Percentiles rank a stretch among this genome's conserved stretches.
Evolutionary conservation across 2,797 vertebrate species (phyloP).

Genomic region (Hylomyscus alleni): DNA sequence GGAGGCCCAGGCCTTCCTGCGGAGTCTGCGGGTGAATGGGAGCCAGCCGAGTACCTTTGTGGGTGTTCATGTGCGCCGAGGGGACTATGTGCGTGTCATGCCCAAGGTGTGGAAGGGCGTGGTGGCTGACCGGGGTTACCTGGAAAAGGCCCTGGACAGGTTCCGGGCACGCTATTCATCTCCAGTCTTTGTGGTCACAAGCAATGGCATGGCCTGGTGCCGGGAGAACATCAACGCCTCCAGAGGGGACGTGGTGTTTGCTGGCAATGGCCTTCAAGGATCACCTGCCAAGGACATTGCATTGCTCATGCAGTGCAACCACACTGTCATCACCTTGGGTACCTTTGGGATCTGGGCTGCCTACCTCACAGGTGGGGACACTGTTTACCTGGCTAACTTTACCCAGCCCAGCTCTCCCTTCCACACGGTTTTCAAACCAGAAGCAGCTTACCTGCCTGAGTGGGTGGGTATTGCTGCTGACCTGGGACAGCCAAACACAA

Average conservation of each 20-base stretch:
- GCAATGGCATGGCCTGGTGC: conserved; percentile 87
- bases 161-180: conserved; percentile 81
- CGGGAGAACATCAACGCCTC: conserved; percentile 80
- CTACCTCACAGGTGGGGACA: conserved; percentile 83
- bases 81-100: conserved; percentile 86
- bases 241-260: conserved; percentile 82
- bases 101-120: conserved; percentile 85
- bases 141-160: conserved; percentile 83
- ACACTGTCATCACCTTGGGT: conserved; percentile 87
- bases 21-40: conserved; percentile 29
- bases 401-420: conserved; percentile 83
- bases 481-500: neutral
- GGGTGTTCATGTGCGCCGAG: conserved; percentile 86
- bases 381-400: conserved; percentile 86
- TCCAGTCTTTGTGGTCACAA: conserved; percentile 85
- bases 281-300: conserved; percentile 83
- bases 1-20: conserved; percentile 79
- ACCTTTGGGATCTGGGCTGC: conserved; percentile 87
- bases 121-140: conserved; percentile 84
- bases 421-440: conserved; percentile 80
- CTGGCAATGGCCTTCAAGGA: conserved; percentile 77
- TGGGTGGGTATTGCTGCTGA: conserved; percentile 86
- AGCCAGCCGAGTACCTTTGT: conserved; percentile 79
- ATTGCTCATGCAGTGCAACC: conserved; percentile 85
- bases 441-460: conserved; percentile 82